Percentiles rank a stretch among this genome's conserved stretches.
Evolutionary conservation across 2,113 vertebrate genomes (phyloP).

Genomic region (Cyprinodon brontotheroides): DNA sequence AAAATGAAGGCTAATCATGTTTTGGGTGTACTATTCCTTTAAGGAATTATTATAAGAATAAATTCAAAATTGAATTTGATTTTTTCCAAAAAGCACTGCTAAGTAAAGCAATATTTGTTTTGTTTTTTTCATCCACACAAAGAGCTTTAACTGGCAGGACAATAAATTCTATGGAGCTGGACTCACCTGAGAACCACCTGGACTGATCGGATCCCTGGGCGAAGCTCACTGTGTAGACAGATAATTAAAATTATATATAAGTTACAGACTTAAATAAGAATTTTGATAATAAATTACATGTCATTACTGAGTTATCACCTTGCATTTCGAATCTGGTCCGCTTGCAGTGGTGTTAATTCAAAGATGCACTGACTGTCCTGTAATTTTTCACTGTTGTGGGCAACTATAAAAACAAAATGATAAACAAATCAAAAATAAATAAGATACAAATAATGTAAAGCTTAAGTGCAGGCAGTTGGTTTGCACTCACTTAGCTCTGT

Average conservation of each 20-base stretch:
- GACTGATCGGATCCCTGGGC: constrained; percentile 91
- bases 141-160: not conserved
- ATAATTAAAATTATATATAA: not conserved
- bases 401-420: constrained; percentile 77
- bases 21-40: too few species aligned
- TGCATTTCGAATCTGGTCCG: constrained; percentile 94
- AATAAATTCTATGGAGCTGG: not conserved
- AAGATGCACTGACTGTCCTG: constrained; percentile 97
- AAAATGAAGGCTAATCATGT: too few species aligned
- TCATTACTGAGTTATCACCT: constrained; percentile 76
- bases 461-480: not conserved
- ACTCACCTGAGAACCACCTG: constrained; percentile 95
- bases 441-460: not conserved
- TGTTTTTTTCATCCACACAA: too few species aligned
- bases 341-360: constrained; percentile 90
- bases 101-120: too few species aligned
- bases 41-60: too few species aligned
- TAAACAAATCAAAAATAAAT: not conserved
- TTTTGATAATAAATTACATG: not conserved
- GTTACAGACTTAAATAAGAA: constrained; percentile 3
- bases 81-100: too few species aligned
- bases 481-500: constrained; percentile 90
- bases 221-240: constrained; percentile 84
- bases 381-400: constrained; percentile 95
- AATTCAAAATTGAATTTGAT: too few species aligned